A percentile compares a stretch with the other conserved stretches of the same genome.
Evolutionary conservation across 2,113 vertebrate genomes (phyloP).

Genomic region (Cinclus mexicanus): DNA sequence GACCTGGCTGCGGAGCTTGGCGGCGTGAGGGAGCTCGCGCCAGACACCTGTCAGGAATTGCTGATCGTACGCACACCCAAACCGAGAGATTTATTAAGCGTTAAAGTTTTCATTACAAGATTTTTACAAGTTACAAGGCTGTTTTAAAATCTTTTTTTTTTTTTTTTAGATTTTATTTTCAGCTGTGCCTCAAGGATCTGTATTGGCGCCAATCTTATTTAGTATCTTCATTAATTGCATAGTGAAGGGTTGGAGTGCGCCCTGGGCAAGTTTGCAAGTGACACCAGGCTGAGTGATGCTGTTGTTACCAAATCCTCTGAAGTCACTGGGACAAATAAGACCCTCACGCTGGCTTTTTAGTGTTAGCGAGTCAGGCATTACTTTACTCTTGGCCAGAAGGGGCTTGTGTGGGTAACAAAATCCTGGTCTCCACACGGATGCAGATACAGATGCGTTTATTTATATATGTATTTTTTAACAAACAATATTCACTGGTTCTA

Average conservation of each 20-base stretch:
- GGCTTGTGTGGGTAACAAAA: not conserved
- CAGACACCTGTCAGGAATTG: accelerated
- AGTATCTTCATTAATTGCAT: not conserved
- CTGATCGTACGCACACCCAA: not conserved
- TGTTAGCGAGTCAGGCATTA: not conserved
- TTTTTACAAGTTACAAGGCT: not conserved
- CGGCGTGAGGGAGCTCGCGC: accelerated
- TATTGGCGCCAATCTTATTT: not conserved
- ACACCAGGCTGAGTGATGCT: not conserved
- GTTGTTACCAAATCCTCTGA: not conserved
- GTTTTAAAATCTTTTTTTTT: not conserved
- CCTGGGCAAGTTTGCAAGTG: not conserved
- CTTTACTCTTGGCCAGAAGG: not conserved
- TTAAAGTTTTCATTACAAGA: not conserved
- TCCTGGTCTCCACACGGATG: not conserved
- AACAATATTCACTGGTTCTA: not conserved
- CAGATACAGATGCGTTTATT: not conserved
- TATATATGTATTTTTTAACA: not conserved
- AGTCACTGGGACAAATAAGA: not conserved
- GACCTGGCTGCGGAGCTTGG: accelerated
- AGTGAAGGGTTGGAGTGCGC: too few species aligned
- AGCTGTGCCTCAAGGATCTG: not conserved
- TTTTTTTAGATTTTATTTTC: not conserved
- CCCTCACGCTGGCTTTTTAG: not conserved
- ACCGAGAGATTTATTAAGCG: not conserved